Evolutionary conservation across 2,113 vertebrate species (phyloP), one percentile per base, ranked within the genome.

Genomic region (Cheilinus undulatus): DNA sequence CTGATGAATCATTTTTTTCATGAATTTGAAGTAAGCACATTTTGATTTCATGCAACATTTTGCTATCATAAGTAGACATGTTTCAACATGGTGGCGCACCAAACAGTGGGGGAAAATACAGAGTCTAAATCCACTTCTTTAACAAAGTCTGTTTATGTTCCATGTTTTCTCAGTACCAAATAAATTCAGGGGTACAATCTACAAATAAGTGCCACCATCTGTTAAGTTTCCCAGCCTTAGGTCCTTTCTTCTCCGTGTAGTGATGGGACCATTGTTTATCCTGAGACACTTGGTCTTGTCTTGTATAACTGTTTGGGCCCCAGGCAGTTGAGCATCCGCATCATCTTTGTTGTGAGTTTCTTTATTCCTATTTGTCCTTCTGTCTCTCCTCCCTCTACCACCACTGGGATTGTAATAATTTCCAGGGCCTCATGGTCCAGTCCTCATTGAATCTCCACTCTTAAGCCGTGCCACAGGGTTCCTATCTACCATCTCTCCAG

Each of bases 361-460:
- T 43, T 36, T 27, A 17, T 42, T 68, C 43, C 72, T 52, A 52
- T 73, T 71, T 70, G 53, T 80, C 75, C 71, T 49, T 43, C 40
- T 63, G 15, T 67, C 58, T 11, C 45, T 34, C 54, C 66, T 59
- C 45, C 36, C 23, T 60, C 38, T 57, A 22, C 24, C 34, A 20
- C 73, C 66, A 70, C 40, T 46, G 51, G 60, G 76, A 84, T 46
- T 62, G 42, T 43, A 78, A 82, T 85, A 68, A 72, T 46, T 56
- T 66, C 66, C 66, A 42, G 40, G 22, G 36, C 51, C 57, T 64
- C 10, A 26, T 42, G 42, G 59, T 63, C 46, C 59, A 53, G 59
- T 82, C 57, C 34, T 58, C 58, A 59, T 53, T 76, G 40, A 63
- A 64, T 22, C 43, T 43, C 51, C 56, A 51, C 59, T 68, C 34